Evolutionary conservation across 2,797 vertebrate species (phyloP).

Genomic region (Eulemur mongoz): DNA sequence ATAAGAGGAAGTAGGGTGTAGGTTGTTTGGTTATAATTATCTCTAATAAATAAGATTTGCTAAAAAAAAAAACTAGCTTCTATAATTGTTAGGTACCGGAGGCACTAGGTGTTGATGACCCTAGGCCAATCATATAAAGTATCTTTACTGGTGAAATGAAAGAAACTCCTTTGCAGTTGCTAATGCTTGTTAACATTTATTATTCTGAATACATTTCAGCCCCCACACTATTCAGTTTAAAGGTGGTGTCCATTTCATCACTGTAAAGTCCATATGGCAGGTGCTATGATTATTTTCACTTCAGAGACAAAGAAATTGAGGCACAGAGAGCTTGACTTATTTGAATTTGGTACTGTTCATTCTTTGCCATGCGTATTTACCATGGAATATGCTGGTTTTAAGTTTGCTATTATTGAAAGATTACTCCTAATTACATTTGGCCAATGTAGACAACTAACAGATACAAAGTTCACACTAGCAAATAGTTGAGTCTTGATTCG

Average conservation of each 20-base stretch:
- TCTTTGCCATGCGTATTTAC: slow-evolving; percentile 65
- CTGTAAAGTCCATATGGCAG: neutral
- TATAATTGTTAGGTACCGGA: neutral
- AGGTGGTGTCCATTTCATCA: neutral
- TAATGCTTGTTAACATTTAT: neutral
- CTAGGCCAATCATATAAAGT: neutral
- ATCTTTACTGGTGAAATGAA: neutral
- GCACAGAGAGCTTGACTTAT: neutral
- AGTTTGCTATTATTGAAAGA: neutral
- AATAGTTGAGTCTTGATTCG: neutral
- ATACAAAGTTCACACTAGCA: neutral
- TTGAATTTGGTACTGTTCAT: slow-evolving; percentile 67
- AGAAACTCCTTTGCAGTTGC: neutral
- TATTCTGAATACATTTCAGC: neutral
- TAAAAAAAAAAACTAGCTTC: neutral
- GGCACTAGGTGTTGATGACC: neutral
- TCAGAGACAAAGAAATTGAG: neutral
- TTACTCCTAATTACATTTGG: neutral
- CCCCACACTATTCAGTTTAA: neutral
- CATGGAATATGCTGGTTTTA: slow-evolving; percentile 21
- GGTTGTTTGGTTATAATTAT: neutral
- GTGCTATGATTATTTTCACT: neutral
- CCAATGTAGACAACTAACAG: neutral
- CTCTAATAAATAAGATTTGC: neutral
- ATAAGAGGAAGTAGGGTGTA: neutral